Evolutionary conservation across 2,113 vertebrate species (phyloP), one percentile per base, ranked within the genome.

Genomic region (Butastur rufipennis): DNA sequence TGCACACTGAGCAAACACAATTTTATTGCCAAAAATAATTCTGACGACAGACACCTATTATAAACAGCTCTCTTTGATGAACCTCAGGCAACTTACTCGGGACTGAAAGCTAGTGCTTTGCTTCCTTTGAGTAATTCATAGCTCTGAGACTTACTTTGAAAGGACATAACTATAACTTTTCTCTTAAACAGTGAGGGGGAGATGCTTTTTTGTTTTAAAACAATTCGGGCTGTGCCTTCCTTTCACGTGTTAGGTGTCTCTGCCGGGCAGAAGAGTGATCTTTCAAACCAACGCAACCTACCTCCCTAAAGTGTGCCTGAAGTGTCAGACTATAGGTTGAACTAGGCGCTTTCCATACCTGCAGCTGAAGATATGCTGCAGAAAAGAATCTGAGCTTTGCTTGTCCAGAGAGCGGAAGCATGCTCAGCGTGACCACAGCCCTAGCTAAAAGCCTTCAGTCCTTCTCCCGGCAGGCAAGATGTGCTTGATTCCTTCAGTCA

Each of bases 181-280:
- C 31, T n/a, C 42, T 72, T 50, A 40, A 72, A 42, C 9, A 47
- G 6, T 0, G 0, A 72, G 22, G 9, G 7, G 2, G 21, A 17
- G 14, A 59, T 7, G 13, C 2, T 25, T 36, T 74, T 63, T 22
- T 42, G 11, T 22, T 68, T 61, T 55, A 34, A 58, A 95, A 20
- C 19, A 61, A 31, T 43, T 43, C 63, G 66, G 21, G 23, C 19
- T 81, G 11, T 40, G 20, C 20, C 42, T 61, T 81, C 62, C 59
- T 48, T 74, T 71, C 32, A 16, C 3, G 2, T 17, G 6, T 56
- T 81, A 42, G 12, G 9, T 34, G 9, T 29, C 27, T 42, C 81
- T 77, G 34, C 5, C 1, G 0, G 7, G 23, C 22, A 86, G 62
- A 94, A 52, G 26, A 59, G 17, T 27, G 8, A 18, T n/a, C 47